These are phyloP conservation scores for Dicrostonyx torquatus DNA, from an alignment of 2,797 vertebrate genomes.

Conservation along the genomic window DNA sequence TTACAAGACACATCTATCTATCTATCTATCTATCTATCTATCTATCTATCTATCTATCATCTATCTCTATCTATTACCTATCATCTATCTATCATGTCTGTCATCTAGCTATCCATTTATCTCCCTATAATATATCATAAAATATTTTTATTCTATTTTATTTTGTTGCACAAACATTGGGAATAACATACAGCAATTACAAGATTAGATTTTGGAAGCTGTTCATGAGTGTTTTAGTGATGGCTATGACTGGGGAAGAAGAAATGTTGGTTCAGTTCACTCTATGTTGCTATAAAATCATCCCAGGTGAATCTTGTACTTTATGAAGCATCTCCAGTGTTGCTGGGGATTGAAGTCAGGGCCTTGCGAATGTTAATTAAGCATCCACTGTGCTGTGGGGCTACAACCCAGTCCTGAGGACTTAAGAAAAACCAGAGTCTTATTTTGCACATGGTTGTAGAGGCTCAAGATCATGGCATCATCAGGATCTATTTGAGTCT, in stretches of 20 bases:
- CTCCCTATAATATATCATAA: not conserved
- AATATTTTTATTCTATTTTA: not conserved
- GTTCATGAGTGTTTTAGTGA: conserved; percentile 3
- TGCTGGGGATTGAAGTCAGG: not conserved
- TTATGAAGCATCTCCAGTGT: not conserved
- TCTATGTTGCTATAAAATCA: not conserved
- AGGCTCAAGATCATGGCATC: not conserved
- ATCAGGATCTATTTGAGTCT: not conserved
- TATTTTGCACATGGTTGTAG: not conserved
- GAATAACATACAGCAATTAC: not conserved
- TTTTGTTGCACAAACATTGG: not conserved
- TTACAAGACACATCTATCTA: not conserved
- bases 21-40: too few species aligned
- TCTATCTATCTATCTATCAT: not conserved
- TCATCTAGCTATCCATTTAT: not conserved
- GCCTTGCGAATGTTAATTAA: not conserved
- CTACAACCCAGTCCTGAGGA: not conserved
- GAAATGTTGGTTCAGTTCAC: not conserved
- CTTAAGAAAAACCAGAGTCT: not conserved
- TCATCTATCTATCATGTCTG: too few species aligned
- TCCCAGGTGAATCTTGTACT: not conserved
- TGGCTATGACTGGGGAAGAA: not conserved
- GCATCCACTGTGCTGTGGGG: not conserved
- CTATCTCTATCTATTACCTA: not conserved
- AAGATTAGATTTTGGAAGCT: not conserved